Base-by-base conservation (phyloP, 2,797 vertebrate genomes). In the Sebastes oblongus region DNA sequence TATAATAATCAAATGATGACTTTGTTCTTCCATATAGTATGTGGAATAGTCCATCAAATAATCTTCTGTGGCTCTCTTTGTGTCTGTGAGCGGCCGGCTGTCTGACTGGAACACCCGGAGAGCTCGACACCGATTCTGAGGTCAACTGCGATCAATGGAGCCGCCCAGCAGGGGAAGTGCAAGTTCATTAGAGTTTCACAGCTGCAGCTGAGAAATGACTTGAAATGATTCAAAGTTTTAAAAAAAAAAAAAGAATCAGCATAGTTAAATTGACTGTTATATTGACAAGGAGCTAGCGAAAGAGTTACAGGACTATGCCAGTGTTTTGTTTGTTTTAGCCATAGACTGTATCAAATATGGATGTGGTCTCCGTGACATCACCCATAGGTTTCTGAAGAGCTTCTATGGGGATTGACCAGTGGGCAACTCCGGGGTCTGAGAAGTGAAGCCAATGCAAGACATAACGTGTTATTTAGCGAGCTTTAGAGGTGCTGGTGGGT, bases 101-200 rank as follows among this genome's bases (percentile, higher is more conserved):
- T 75, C 62, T 64, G 77, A 72, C 80, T 75, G 32, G 73, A 72
- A 42, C 66, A 42, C 62, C 58, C 12, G 2, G 54, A 8, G 58
- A 74, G 72, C 27, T 75, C 71, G 55, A 62, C 64, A 11, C 56
- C 20, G 58, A 56, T 27, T 77, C 73, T 66, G 75, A 83, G 72
- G 78, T 81, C 75, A 68, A 78, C 61, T 66, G 73, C 42, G 68
- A 92, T 94, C 92, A 65, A 90, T 90, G 77, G 22, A 60, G 77
- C 46, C 18, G 62, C 75, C 69, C 90, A 86, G 85, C 73, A 64
- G 55, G 83, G 46, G 34, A 81, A 78, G 75, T 60, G 66, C 70
- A 59, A 67, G 72, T 89, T 93, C 87, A 91, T 94, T 86, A 87
- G 56, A 66, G 68, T 84, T 84, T 82, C 72, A 77, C 66, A 72